These are phyloP conservation scores for Probaryconus sp. DNA, from an alignment of 1,140 invertebrate genomes.

Conservation along the genomic window DNA sequence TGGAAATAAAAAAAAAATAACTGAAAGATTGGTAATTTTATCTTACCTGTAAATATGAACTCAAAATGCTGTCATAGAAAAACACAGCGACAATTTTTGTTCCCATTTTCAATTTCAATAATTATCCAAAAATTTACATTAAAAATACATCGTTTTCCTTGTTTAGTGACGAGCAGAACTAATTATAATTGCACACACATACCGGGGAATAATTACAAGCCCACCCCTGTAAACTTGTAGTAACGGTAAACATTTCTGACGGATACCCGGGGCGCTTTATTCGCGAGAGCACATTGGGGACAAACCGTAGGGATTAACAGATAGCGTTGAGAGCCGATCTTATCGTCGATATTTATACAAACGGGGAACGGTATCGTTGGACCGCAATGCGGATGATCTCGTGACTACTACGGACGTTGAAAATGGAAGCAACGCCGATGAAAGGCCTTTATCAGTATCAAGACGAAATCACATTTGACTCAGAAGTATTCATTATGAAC, in stretches of 20 bases:
- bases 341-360: constrained; percentile 47
- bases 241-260: constrained; percentile 36
- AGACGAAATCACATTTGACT: constrained; percentile 14
- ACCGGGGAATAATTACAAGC: too few relatives aligned
- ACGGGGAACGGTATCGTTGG: constrained; percentile 12
- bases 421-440: constrained; percentile 26
- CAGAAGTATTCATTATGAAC: constrained; percentile 1
- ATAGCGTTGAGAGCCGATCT: constrained; percentile 60
- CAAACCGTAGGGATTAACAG: constrained; percentile 53
- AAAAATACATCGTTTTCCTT: too few relatives aligned
- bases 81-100: background rate
- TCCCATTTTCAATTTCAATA: background rate
- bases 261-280: constrained; percentile 42
- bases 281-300: constrained; percentile 21
- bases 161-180: background rate
- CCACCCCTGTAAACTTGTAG: constrained; percentile 7
- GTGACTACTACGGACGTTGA: constrained; percentile 26
- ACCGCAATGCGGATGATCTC: constrained; percentile 33
- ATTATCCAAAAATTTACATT: too few relatives aligned
- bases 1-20: background rate
- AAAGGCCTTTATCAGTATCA: constrained; percentile 26
- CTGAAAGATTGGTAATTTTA: constrained; percentile 9
- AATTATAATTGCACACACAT: constrained; percentile 12
- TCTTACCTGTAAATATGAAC: background rate
- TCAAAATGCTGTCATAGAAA: background rate